Evolutionary conservation across 2,113 vertebrate species (phyloP).

Genomic region (Tragelaphus buxtoni): DNA sequence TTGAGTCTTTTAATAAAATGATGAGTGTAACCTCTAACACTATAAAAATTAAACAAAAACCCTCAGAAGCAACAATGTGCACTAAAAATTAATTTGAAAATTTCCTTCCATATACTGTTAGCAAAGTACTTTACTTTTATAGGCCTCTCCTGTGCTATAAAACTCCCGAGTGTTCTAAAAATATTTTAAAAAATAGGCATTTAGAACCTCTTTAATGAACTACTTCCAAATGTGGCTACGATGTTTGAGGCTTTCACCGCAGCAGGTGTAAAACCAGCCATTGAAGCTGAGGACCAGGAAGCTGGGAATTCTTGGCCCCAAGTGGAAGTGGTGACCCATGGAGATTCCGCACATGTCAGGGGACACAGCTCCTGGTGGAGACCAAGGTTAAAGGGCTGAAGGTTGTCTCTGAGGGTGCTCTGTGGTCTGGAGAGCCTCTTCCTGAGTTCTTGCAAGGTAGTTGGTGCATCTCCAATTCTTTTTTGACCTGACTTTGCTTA

Average conservation of each 20-base stretch:
- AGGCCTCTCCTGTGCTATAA: conserved; percentile 67
- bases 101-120: conserved; percentile 62
- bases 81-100: conserved; percentile 77
- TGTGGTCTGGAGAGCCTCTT: neutral
- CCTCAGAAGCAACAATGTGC: conserved; percentile 69
- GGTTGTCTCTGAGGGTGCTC: neutral
- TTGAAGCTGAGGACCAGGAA: neutral
- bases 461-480: neutral
- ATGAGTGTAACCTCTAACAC: conserved; percentile 67
- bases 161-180: conserved; percentile 63
- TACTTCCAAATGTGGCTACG: conserved; percentile 67
- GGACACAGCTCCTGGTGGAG: neutral
- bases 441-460: neutral
- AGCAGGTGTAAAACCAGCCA: conserved; percentile 50
- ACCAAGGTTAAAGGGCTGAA: neutral
- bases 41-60: conserved; percentile 71
- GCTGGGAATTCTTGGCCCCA: neutral
- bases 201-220: conserved; percentile 71
- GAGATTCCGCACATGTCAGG: neutral
- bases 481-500: neutral
- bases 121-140: conserved; percentile 66
- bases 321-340: neutral
- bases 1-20: conserved; percentile 55
- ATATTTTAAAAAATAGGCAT: conserved; percentile 70
- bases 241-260: conserved; percentile 50